These are phyloP conservation scores for Phymorhynchus buccinoides DNA, from an alignment of 1,140 invertebrate genomes.

Conservation along the genomic window DNA sequence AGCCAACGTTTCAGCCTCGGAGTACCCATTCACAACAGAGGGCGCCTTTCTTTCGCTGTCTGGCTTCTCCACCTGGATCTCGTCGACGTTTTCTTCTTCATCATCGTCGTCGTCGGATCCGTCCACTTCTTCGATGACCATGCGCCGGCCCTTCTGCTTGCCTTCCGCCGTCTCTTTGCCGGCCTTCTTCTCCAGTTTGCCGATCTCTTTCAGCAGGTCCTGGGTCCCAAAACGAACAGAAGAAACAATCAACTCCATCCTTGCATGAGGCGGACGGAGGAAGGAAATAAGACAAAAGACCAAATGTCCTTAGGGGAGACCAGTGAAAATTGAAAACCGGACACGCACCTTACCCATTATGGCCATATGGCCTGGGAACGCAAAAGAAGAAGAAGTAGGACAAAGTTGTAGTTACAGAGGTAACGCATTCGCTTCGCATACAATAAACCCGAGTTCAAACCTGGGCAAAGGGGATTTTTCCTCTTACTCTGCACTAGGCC, in stretches of 20 bases:
- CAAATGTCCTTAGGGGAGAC: neutral
- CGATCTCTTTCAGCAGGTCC: conserved; percentile 55
- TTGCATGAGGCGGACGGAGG: neutral
- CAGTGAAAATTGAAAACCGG: no score
- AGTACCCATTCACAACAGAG: neutral
- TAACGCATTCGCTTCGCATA: no score
- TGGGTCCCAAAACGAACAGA: conserved; percentile 29
- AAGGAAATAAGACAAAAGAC: neutral
- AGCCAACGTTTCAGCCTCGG: neutral
- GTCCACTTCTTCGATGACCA: conserved; percentile 69
- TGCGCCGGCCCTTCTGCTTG: conserved; percentile 61
- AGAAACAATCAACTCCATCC: neutral
- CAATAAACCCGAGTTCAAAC: no score
- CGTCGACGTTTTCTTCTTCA: conserved; percentile 35
- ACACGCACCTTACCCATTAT: no score
- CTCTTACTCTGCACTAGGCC: no score
- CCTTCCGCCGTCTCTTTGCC: conserved; percentile 52
- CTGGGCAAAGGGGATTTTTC: no score
- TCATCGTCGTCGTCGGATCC: conserved; percentile 52
- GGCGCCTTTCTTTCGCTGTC: neutral
- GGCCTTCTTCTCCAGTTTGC: conserved; percentile 49
- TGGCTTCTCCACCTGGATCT: conserved; percentile 37
- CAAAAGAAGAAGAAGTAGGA: no score
- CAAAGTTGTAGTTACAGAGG: neutral
- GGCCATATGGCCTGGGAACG: no score